Percentiles rank a stretch among this genome's conserved stretches.
These are phyloP conservation scores for Sciurus niger DNA, from an alignment of 2,113 vertebrate species.

Conservation along the genomic window DNA sequence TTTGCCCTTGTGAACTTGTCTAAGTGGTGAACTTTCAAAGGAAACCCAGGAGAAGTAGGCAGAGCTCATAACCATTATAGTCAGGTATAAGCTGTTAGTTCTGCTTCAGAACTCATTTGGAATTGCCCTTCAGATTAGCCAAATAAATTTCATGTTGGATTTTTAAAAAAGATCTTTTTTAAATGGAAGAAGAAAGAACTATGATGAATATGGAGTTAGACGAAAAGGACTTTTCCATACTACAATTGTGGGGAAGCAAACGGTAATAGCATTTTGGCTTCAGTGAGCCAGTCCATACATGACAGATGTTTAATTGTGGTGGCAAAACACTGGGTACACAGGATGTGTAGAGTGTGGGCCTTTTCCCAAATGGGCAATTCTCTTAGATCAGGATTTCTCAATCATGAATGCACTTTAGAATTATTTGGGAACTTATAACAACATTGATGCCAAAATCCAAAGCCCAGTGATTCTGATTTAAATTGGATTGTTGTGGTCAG, in stretches of 20 bases:
- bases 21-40: not conserved
- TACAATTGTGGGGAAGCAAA: not conserved
- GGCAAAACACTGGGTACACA: not conserved
- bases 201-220: not conserved
- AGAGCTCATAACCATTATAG: not conserved
- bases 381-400: not conserved
- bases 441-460: not conserved
- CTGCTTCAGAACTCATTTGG: not conserved
- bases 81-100: not conserved
- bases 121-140: not conserved
- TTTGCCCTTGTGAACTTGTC: not conserved
- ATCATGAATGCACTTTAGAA: not conserved
- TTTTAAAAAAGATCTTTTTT: not conserved
- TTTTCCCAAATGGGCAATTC: not conserved
- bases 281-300: not conserved
- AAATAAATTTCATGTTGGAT: not conserved
- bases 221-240: not conserved
- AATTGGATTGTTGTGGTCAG: not conserved
- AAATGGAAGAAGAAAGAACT: not conserved
- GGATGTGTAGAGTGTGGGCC: not conserved
- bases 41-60: not conserved
- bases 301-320: not conserved
- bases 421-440: not conserved
- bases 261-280: too few relatives aligned
- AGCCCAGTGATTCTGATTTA: not conserved